phyloP scores from a whole-genome alignment of 2,888 invertebrate genomes.

The Pterobdella sp. region DNA sequence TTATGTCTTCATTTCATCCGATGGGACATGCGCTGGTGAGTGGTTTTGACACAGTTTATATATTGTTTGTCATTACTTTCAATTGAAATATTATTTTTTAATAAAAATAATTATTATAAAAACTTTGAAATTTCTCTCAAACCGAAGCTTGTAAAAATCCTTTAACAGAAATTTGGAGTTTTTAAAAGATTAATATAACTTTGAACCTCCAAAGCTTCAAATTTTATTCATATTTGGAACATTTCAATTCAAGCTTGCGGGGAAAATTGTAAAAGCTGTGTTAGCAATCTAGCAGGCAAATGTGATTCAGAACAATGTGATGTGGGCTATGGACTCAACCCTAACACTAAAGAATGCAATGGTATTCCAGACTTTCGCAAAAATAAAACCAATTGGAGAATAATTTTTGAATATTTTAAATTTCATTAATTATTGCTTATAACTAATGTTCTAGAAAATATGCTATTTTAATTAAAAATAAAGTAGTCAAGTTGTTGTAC shows the following conservation, averaged over 20 bases:
- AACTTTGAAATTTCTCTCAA: no score
- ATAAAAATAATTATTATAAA: no score
- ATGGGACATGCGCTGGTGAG: slow-evolving; percentile 22
- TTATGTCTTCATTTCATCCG: slow-evolving; percentile 2
- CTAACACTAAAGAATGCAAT: slow-evolving; percentile 15
- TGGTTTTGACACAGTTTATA: neutral
- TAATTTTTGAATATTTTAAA: neutral
- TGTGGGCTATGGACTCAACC: slow-evolving; percentile 17
- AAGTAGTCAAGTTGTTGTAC: neutral
- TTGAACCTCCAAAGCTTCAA: no score
- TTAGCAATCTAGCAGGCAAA: slow-evolving; percentile 26
- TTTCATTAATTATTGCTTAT: neutral
- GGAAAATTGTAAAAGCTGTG: slow-evolving; percentile 26
- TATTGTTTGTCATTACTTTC: no score
- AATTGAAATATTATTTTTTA: no score
- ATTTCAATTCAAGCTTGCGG: no score
- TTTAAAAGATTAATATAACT: no score
- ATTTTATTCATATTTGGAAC: no score
- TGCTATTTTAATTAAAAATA: neutral
- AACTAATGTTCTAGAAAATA: neutral
- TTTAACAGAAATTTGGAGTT: no score
- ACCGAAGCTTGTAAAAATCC: no score
- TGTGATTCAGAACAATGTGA: slow-evolving; percentile 28
- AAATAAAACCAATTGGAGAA: no score
- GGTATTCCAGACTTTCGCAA: no score